Percentiles rank a stretch among this genome's conserved stretches.
These are phyloP conservation scores for Argyrosomus japonicus DNA, from an alignment of 2,113 vertebrate genomes.

Conservation along the genomic window DNA sequence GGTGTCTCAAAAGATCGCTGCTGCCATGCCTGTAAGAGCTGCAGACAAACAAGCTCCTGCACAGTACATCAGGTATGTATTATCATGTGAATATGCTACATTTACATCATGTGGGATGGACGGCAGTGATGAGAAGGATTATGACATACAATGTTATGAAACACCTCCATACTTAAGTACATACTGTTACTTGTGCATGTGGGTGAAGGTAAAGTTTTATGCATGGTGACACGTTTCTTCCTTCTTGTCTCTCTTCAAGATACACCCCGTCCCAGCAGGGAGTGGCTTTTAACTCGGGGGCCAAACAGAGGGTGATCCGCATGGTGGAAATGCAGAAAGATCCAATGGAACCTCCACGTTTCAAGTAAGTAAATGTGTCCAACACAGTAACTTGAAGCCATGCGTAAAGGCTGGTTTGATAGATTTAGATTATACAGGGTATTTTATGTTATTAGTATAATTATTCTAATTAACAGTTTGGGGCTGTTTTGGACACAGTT, in stretches of 20 bases:
- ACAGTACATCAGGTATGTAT: slow-evolving; percentile 93
- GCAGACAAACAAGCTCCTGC: slow-evolving; percentile 98
- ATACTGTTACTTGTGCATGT: not conserved
- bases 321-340: slow-evolving; percentile 99
- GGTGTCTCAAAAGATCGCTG: slow-evolving; percentile 97
- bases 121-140: not conserved
- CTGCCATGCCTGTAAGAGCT: slow-evolving; percentile 98
- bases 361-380: slow-evolving; percentile 87
- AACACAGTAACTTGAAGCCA: not conserved
- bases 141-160: not conserved
- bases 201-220: not conserved
- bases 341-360: slow-evolving; percentile 97
- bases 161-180: not conserved
- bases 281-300: slow-evolving; percentile 98
- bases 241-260: slow-evolving; percentile 74
- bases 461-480: not conserved
- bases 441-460: not conserved
- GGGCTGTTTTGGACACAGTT: not conserved
- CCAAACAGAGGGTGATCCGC: slow-evolving; percentile 97
- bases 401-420: not conserved
- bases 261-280: slow-evolving; percentile 99
- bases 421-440: not conserved
- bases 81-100: not conserved
- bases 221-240: not conserved
- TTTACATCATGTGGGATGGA: not conserved